Conservation (phyloP, 2,113 vertebrate species). For the Callipepla squamata region DNA sequence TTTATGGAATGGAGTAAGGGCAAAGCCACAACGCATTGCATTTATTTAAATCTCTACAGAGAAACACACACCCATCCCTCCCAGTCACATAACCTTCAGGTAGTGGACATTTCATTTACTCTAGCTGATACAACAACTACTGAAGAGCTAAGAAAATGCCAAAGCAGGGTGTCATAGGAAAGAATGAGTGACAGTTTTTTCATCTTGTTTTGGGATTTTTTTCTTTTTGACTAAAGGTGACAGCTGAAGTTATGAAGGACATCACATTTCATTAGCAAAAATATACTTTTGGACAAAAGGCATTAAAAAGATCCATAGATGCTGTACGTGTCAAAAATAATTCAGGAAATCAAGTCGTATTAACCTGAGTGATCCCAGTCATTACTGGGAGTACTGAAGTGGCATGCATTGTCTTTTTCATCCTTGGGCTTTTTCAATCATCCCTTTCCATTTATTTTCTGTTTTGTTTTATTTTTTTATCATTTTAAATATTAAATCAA, state of each 20-base stretch:
- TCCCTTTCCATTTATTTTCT: neutral
- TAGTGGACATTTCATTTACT: neutral
- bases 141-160: neutral
- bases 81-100: neutral
- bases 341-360: neutral
- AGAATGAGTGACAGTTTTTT: neutral
- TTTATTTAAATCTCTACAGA: neutral
- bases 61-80: neutral
- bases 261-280: slow-evolving; percentile 60
- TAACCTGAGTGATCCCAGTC: neutral
- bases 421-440: neutral
- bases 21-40: neutral
- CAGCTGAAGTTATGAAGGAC: slow-evolving; percentile 59
- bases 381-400: neutral
- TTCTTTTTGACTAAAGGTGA: slow-evolving; percentile 43
- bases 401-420: neutral
- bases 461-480: neutral
- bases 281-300: slow-evolving; percentile 43
- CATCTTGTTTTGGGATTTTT: neutral
- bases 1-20: neutral
- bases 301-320: slow-evolving; percentile 46
- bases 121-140: neutral
- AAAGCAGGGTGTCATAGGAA: neutral
- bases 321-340: slow-evolving; percentile 18
- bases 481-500: neutral